phyloP scores from a whole-genome alignment of 92 coral and sea anemone species.

The Palythoa grandiflora region DNA sequence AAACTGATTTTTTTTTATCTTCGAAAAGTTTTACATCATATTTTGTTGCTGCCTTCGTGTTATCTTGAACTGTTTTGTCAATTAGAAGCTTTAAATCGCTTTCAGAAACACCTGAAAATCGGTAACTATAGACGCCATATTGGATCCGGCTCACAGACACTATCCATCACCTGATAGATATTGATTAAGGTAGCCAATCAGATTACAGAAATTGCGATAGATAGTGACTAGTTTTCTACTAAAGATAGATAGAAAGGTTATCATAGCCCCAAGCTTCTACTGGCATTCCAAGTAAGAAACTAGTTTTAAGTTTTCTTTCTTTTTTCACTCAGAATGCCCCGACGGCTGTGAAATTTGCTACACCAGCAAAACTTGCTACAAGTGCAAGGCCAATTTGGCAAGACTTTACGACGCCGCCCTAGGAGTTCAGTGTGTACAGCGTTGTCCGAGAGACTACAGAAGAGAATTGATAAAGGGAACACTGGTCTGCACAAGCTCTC shows the following conservation, averaged over 20 bases:
- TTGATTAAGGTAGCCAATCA: no score
- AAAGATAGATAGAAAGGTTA: not conserved
- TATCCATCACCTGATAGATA: no score
- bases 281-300: not conserved
- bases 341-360: constrained; percentile 39
- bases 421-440: constrained; percentile 26
- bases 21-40: no score
- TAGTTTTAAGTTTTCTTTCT: not conserved
- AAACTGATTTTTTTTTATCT: no score
- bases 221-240: no score
- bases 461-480: constrained; percentile 30
- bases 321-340: constrained; percentile 12
- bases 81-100: no score
- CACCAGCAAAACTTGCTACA: constrained; percentile 40
- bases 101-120: no score
- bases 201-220: no score
- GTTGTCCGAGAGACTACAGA: constrained; percentile 28
- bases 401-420: constrained; percentile 24
- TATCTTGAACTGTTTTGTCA: no score
- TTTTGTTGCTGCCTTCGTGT: no score
- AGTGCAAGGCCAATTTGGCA: constrained; percentile 26
- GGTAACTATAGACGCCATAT: no score
- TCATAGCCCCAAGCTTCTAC: not conserved
- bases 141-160: no score
- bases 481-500: constrained; percentile 27